Conservation (phyloP, 2,888 invertebrate genomes). For the Oxycera nigricornis region DNA sequence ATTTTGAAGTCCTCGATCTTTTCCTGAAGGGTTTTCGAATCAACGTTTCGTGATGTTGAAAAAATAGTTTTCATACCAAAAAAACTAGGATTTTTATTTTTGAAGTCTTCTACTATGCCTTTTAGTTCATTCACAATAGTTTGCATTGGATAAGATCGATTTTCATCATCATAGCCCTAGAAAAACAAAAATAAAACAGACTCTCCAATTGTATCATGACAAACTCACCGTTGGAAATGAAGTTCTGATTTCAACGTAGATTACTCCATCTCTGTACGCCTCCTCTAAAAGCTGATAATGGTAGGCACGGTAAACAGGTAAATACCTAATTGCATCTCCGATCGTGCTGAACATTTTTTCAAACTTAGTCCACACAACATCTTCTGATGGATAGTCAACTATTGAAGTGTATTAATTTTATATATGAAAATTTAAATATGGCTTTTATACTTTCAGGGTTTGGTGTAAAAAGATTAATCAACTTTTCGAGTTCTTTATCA, state of each 20-base stretch:
- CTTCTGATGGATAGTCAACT: constrained; percentile 56
- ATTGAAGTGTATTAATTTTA: constrained; percentile 51
- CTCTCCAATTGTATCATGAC: not conserved
- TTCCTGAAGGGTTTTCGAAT: not conserved
- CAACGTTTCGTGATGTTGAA: not conserved
- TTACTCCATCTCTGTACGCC: constrained; percentile 68
- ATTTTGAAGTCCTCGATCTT: not conserved
- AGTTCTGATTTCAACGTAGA: constrained; percentile 69
- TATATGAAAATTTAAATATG: constrained; percentile 36
- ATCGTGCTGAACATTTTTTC: constrained; percentile 63
- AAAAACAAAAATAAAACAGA: constrained; percentile 9
- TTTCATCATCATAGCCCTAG: constrained; percentile 66
- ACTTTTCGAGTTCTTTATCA: constrained; percentile 65
- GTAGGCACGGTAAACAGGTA: constrained; percentile 66
- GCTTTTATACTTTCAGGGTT: constrained; percentile 60
- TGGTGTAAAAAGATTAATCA: constrained; percentile 67
- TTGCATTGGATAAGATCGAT: constrained; percentile 63
- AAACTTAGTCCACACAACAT: constrained; percentile 65
- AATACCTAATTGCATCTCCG: constrained; percentile 63
- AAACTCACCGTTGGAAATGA: constrained; percentile 26
- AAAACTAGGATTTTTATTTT: constrained; percentile 65
- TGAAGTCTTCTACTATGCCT: constrained; percentile 63
- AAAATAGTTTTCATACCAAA: constrained; percentile 69
- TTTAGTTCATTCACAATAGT: constrained; percentile 59
- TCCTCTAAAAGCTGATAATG: constrained; percentile 66